These are phyloP conservation scores for Drosophila pullipes DNA, from an alignment of 2,888 invertebrate species.

Conservation along the genomic window DNA sequence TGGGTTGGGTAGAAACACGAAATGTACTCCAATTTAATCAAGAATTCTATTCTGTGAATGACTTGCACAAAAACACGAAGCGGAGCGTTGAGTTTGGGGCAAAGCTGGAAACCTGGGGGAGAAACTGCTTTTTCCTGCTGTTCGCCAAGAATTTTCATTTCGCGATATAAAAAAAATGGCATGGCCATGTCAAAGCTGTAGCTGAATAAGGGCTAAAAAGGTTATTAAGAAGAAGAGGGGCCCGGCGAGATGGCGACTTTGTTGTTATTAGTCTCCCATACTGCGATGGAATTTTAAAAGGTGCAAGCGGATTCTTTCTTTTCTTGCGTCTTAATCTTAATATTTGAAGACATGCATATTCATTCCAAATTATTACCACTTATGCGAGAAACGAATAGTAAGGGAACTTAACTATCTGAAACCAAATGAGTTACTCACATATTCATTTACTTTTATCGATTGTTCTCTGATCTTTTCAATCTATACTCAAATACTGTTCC, in stretches of 20 bases:
- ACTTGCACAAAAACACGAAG: slow-evolving; percentile 76
- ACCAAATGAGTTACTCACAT: background rate
- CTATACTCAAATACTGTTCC: fast-evolving
- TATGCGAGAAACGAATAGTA: background rate
- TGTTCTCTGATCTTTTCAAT: background rate
- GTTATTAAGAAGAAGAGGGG: background rate
- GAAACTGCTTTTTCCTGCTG: slow-evolving; percentile 20
- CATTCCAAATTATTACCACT: background rate
- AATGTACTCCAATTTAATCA: slow-evolving; percentile 83
- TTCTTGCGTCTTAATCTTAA: background rate
- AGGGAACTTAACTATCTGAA: background rate
- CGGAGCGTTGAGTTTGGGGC: slow-evolving; percentile 37
- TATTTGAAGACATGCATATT: slow-evolving; percentile 5
- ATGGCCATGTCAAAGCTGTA: slow-evolving; percentile 37
- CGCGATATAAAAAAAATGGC: slow-evolving; percentile 48
- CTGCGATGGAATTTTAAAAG: background rate
- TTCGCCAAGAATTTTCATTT: slow-evolving; percentile 65
- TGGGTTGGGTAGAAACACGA: slow-evolving; percentile 53
- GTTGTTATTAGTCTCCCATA: slow-evolving; percentile 27
- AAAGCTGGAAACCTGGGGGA: background rate
- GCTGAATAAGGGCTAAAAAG: slow-evolving; percentile 38
- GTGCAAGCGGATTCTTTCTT: background rate
- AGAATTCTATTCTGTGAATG: slow-evolving; percentile 81
- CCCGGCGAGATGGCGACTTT: slow-evolving; percentile 15
- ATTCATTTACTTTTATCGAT: background rate